These are phyloP conservation scores for Dicerorhinus sumatrensis DNA, from an alignment of 2,113 vertebrate genomes.

Conservation along the genomic window DNA sequence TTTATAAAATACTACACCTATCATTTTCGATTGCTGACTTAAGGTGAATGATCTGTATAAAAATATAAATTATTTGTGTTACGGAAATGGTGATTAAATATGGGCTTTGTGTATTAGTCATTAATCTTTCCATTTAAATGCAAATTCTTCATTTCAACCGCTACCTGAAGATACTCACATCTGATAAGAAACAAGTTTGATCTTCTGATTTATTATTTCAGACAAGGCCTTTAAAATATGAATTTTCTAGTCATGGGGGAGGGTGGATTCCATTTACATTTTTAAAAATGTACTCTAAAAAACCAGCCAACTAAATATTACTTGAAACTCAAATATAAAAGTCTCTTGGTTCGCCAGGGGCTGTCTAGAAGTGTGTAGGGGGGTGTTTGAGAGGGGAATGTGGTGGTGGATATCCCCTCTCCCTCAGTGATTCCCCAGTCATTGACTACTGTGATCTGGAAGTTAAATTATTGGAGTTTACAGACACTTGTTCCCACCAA, in stretches of 20 bases:
- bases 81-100: slow-evolving; percentile 86
- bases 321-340: background rate
- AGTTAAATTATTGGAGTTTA: background rate
- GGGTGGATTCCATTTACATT: background rate
- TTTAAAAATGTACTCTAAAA: background rate
- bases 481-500: background rate
- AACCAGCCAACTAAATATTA: slow-evolving; percentile 1
- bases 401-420: background rate
- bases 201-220: slow-evolving; percentile 83
- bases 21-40: slow-evolving; percentile 82
- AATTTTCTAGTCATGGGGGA: slow-evolving; percentile 51
- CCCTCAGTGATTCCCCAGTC: background rate
- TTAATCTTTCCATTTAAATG: slow-evolving; percentile 92
- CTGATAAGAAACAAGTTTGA: slow-evolving; percentile 88
- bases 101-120: slow-evolving; percentile 85
- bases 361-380: background rate
- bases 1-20: slow-evolving; percentile 86
- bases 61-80: slow-evolving; percentile 88
- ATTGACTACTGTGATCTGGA: background rate
- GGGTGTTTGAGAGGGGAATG: background rate
- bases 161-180: slow-evolving; percentile 84
- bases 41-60: slow-evolving; percentile 84
- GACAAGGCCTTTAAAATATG: slow-evolving; percentile 57
- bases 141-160: slow-evolving; percentile 88
- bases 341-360: background rate